Evolutionary conservation across 2,888 invertebrate genomes (phyloP).

Genomic region (Nephrotoma flavescens): DNA sequence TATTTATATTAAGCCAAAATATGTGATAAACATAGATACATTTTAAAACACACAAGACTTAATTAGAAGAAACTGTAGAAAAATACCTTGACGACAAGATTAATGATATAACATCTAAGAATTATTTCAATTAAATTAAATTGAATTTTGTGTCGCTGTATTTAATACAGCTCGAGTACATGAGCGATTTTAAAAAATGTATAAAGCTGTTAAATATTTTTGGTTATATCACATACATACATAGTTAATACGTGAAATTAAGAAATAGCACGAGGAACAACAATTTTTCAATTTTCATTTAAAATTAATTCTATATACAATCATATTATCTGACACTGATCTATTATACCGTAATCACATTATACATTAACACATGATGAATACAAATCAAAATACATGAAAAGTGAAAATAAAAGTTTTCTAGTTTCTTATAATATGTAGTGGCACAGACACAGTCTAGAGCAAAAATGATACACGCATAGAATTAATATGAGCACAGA

Average conservation of each 20-base stretch:
- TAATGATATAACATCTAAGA: not conserved
- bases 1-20: not conserved
- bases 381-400: not conserved
- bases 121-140: not conserved
- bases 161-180: not conserved
- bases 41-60: not conserved
- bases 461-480: not conserved
- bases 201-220: not conserved
- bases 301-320: not conserved
- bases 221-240: not conserved
- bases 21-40: not conserved
- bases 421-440: not conserved
- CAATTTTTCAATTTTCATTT: not conserved
- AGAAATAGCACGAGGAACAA: not conserved
- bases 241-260: not conserved
- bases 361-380: not conserved
- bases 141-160: not conserved
- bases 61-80: not conserved
- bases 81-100: not conserved
- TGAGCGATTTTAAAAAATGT: not conserved
- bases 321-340: not conserved
- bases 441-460: not conserved
- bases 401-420: not conserved
- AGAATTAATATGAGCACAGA: not conserved
- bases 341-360: not conserved